Evolutionary conservation across 1,140 invertebrate genomes (phyloP).

Genomic region (Lucilia cuprina): DNA sequence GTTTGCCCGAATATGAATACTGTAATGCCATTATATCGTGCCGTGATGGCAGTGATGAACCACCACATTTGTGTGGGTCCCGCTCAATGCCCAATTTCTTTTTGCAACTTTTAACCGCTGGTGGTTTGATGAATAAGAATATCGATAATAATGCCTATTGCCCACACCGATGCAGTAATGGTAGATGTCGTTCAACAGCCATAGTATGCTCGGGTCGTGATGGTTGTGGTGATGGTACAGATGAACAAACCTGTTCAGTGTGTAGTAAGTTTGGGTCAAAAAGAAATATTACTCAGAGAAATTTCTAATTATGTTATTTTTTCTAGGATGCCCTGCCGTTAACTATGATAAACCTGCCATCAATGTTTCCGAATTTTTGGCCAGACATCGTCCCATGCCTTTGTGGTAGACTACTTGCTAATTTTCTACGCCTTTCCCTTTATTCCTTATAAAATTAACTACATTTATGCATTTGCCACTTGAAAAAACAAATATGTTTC

Average conservation of each 20-base stretch:
- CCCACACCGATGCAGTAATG: conserved; percentile 83
- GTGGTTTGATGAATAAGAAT: conserved; percentile 47
- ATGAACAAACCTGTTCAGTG: conserved; percentile 82
- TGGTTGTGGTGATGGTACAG: conserved; percentile 88
- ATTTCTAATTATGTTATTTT: conserved; percentile 40
- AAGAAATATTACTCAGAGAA: background rate
- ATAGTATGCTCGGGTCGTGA: conserved; percentile 86
- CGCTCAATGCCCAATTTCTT: conserved; percentile 60
- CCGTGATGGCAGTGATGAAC: conserved; percentile 85
- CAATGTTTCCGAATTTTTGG: conserved; percentile 42
- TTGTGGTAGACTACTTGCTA: conserved; percentile 49
- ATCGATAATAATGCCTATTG: conserved; percentile 64
- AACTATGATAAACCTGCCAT: conserved; percentile 44
- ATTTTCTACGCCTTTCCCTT: no score
- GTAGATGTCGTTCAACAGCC: conserved; percentile 83
- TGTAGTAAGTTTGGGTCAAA: conserved; percentile 80
- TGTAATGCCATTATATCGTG: conserved; percentile 88
- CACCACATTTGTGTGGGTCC: conserved; percentile 73
- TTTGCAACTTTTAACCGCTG: conserved; percentile 53
- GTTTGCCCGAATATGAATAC: conserved; percentile 86
- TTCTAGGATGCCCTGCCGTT: conserved; percentile 67
- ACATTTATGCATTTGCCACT: background rate
- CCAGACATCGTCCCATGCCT: conserved; percentile 56
- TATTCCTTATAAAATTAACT: background rate
- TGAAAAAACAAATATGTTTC: background rate